Percentiles rank a stretch among this genome's conserved stretches.
Conservation (phyloP, 2,113 vertebrate species). For the Nyctereutes procyonoides region DNA sequence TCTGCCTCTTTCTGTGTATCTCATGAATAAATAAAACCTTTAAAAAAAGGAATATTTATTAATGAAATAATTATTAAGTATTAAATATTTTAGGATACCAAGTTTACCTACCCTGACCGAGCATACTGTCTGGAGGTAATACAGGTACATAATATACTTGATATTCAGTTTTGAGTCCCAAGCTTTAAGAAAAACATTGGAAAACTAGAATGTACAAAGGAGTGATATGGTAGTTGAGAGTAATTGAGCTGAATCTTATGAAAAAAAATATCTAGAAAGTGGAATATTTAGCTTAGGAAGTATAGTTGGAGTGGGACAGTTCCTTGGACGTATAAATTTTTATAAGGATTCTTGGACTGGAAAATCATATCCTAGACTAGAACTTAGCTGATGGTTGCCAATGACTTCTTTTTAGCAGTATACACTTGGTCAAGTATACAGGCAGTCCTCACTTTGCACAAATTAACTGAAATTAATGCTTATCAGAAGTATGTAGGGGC, state of each 20-base stretch:
- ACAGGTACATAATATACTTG: background rate
- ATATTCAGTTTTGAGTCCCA: background rate
- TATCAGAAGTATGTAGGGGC: background rate
- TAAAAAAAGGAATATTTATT: background rate
- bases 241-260: background rate
- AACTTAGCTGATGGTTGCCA: background rate
- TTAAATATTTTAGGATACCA: background rate
- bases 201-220: background rate
- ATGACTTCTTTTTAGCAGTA: background rate
- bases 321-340: background rate
- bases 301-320: background rate
- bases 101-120: background rate
- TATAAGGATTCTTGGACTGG: background rate
- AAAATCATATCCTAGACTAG: background rate
- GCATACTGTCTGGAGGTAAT: background rate
- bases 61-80: background rate
- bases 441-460: too few species aligned
- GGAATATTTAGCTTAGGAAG: accelerated
- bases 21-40: too few species aligned
- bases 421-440: background rate
- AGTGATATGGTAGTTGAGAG: background rate
- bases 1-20: too few species aligned
- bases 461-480: background rate
- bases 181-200: background rate
- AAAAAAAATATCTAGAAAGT: background rate